Percentiles rank a stretch among this genome's conserved stretches.
phyloP scores from a whole-genome alignment of 2,888 invertebrate species.

The Agrotis clavis region DNA sequence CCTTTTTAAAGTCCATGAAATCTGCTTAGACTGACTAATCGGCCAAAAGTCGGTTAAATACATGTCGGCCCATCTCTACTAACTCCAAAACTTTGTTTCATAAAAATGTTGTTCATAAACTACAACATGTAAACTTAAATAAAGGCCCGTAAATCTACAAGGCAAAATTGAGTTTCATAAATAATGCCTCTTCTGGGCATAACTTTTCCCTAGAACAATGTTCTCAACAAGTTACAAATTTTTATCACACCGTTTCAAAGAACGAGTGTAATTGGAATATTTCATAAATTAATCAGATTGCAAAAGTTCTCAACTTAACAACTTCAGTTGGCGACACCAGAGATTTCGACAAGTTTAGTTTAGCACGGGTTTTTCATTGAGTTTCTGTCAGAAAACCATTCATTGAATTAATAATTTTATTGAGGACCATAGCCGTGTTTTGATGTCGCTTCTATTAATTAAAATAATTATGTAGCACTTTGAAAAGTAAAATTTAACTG shows the following conservation, averaged over 20 bases:
- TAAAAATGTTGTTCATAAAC: constrained; percentile 6
- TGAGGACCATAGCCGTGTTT: constrained; percentile 28
- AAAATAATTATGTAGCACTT: constrained; percentile 49
- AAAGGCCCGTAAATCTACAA: constrained; percentile 6
- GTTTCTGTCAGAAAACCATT: constrained; percentile 52
- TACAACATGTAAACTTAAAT: not conserved
- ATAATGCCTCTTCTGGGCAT: constrained; percentile 23
- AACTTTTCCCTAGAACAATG: constrained; percentile 13
- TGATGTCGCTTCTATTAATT: constrained; percentile 51
- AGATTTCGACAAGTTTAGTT: constrained; percentile 58
- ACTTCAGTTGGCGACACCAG: constrained; percentile 64
- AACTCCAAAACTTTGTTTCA: not conserved
- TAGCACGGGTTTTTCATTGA: constrained; percentile 63
- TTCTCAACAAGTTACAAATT: constrained; percentile 35
- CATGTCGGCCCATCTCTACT: too few relatives aligned
- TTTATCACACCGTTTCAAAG: constrained; percentile 42
- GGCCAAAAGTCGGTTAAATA: too few relatives aligned
- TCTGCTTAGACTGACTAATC: too few relatives aligned
- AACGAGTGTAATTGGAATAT: constrained; percentile 64
- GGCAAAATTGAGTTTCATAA: constrained; percentile 32
- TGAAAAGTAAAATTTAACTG: not conserved
- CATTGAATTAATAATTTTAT: constrained; percentile 62
- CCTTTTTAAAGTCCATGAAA: too few relatives aligned
- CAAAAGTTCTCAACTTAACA: constrained; percentile 70
- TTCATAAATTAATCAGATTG: constrained; percentile 72